Base-by-base conservation (phyloP, 2,797 vertebrate genomes). In the Erpetoichthys calabaricus region DNA sequence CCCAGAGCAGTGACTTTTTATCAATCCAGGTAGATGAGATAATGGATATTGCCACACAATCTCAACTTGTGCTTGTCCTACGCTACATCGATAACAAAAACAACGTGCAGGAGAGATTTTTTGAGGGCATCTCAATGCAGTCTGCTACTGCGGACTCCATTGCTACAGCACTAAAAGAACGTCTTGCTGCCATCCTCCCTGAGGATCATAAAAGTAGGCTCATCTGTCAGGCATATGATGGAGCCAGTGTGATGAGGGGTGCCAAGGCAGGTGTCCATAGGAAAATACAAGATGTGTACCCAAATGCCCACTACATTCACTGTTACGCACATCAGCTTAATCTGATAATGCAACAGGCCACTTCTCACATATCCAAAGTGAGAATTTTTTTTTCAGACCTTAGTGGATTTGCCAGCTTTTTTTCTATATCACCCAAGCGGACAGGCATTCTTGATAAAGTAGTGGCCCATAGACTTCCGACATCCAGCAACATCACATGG, bases 271-370 rank as follows among this genome's bases (percentile, higher is more conserved):
- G 64, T 55, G 55, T 65, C 46, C 56, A 63, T 7, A 60, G 42
- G 49, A 63, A 57, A 9, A 46, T 63, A 8, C 52, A 65, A 51
- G 56, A 63, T 56, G 44, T 65, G 44, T 63, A 63, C 58, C 58
- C 58, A 51, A 58, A 60, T 65, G 64, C 64, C 47, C 56, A 59
- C 52, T 65, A 57, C 55, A 60, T 62, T 50, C 60, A 63, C 61
- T 65, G 64, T 47, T 65, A 63, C 44, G 57, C 58, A 45, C 56
- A 60, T 53, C 56, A 61, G 5, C 51, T n/a, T n/a, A n/a, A n/a
- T n/a, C n/a, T n/a, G n/a, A n/a, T n/a, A n/a, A 51, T 58, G 57
- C 45, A 51, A 51, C 57, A 63, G 50, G 57, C 51, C 45, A 55
- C 58, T n/a, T 54, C 55, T 57, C 59, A 60, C 59, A 60, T 60